Evolutionary conservation across 2,113 vertebrate species (phyloP).

Genomic region (Podarcis cretensis): DNA sequence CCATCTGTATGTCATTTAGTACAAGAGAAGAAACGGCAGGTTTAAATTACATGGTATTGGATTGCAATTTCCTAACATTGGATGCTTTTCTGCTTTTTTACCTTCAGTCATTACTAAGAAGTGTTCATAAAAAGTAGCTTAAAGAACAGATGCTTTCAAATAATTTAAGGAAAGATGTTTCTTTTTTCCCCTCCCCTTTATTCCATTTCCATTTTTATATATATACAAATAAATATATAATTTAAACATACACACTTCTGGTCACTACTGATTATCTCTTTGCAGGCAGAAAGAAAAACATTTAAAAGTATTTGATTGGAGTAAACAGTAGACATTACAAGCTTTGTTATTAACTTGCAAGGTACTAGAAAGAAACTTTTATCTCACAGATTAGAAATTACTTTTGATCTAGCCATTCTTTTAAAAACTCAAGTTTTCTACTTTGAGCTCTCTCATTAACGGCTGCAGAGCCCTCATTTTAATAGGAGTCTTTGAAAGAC

Average conservation of each 20-base stretch:
- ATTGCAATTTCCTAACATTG: slow-evolving; percentile 89
- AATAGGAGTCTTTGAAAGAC: slow-evolving; percentile 75
- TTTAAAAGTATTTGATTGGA: slow-evolving; percentile 87
- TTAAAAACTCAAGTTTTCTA: slow-evolving; percentile 80
- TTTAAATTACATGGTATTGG: slow-evolving; percentile 92
- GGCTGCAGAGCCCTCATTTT: slow-evolving; percentile 68
- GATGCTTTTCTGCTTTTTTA: slow-evolving; percentile 85
- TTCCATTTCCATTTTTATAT: slow-evolving; percentile 46
- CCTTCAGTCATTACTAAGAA: slow-evolving; percentile 84
- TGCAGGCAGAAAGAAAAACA: slow-evolving; percentile 78
- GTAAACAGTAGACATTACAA: slow-evolving; percentile 86
- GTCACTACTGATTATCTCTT: slow-evolving; percentile 77
- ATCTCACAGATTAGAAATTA: slow-evolving; percentile 86
- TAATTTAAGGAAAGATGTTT: slow-evolving; percentile 82
- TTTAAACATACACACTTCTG: slow-evolving; percentile 68
- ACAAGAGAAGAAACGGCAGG: slow-evolving; percentile 85
- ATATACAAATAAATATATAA: slow-evolving; percentile 31
- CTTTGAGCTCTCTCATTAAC: slow-evolving; percentile 77
- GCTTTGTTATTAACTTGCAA: slow-evolving; percentile 78
- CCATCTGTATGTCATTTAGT: slow-evolving; percentile 91
- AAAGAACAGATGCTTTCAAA: slow-evolving; percentile 84
- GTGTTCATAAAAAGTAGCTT: slow-evolving; percentile 86
- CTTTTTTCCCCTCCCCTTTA: slow-evolving; percentile 67
- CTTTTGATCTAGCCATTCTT: slow-evolving; percentile 85
- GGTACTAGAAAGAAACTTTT: slow-evolving; percentile 79